Evolutionary conservation across 2,797 vertebrate species (phyloP).

Genomic region (Sparidentex hasta): DNA sequence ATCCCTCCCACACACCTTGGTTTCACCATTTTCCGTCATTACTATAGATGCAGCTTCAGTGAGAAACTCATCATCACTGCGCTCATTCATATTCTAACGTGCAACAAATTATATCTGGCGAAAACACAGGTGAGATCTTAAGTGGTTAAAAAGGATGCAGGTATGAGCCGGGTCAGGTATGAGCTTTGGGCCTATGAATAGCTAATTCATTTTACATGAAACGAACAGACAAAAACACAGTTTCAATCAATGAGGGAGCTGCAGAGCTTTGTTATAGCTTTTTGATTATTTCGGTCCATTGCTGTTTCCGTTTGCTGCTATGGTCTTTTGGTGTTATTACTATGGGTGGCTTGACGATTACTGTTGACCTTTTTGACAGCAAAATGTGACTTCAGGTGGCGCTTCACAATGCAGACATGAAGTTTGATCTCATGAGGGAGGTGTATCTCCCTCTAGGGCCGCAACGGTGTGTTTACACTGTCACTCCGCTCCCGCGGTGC

Average conservation of each 20-base stretch:
- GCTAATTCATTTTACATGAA: background rate
- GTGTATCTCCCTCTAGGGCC: constrained; percentile 13
- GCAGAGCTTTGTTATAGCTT: background rate
- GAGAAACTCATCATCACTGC: too few relatives aligned
- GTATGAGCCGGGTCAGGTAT: background rate
- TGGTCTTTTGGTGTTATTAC: background rate
- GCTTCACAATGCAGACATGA: background rate
- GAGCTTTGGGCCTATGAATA: background rate
- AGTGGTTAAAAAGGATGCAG: too few relatives aligned
- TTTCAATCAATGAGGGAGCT: background rate
- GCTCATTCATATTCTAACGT: too few relatives aligned
- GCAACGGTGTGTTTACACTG: constrained; percentile 53
- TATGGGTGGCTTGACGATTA: background rate
- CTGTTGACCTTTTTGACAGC: constrained; percentile 4
- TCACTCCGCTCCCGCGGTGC: constrained; percentile 32
- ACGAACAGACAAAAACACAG: background rate
- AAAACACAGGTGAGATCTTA: too few relatives aligned
- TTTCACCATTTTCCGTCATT: too few relatives aligned
- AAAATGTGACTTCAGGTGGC: background rate
- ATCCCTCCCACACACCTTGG: too few relatives aligned
- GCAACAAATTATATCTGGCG: too few relatives aligned
- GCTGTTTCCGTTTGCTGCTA: constrained; percentile 2
- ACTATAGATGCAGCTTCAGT: too few relatives aligned
- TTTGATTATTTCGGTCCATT: background rate
- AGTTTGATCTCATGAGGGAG: constrained; percentile 21